These are phyloP conservation scores for Procambarus virginalis DNA, from an alignment of 1,140 invertebrate genomes.

Conservation along the genomic window DNA sequence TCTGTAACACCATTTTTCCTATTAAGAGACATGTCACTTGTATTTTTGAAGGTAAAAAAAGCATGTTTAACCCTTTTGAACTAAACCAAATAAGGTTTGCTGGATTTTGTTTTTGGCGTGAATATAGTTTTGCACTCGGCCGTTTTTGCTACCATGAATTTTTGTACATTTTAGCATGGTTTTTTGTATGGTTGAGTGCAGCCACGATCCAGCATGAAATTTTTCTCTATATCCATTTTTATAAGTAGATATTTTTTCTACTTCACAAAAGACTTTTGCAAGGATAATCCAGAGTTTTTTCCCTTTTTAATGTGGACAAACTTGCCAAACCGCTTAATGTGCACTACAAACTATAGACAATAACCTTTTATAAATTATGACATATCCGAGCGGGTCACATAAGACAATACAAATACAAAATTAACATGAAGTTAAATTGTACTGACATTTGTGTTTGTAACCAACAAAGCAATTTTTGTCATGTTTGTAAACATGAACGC, in stretches of 20 bases:
- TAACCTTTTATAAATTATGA: too few species aligned
- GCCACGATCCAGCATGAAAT: not conserved
- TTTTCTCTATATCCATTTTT: not conserved
- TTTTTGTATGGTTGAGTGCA: not conserved
- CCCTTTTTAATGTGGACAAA: not conserved
- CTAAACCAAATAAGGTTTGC: not conserved
- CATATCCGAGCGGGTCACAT: too few species aligned
- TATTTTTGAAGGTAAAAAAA: not conserved
- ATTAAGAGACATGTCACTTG: too few species aligned
- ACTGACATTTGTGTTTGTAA: too few species aligned
- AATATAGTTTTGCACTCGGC: slow-evolving; percentile 2
- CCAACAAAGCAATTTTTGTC: too few species aligned
- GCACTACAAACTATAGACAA: too few species aligned
- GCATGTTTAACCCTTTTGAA: not conserved
- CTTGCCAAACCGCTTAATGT: too few species aligned
- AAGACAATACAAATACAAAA: too few species aligned
- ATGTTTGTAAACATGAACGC: too few species aligned
- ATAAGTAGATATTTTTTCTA: not conserved
- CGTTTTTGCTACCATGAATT: not conserved
- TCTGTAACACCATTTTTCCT: not conserved
- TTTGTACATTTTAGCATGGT: not conserved
- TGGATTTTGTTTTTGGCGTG: not conserved
- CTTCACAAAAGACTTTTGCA: not conserved
- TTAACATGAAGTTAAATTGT: too few species aligned
- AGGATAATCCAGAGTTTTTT: not conserved